Evolutionary conservation across 2,888 invertebrate species (phyloP), one percentile per base, ranked within the genome.

Genomic region (Trichopria drosophilae): DNA sequence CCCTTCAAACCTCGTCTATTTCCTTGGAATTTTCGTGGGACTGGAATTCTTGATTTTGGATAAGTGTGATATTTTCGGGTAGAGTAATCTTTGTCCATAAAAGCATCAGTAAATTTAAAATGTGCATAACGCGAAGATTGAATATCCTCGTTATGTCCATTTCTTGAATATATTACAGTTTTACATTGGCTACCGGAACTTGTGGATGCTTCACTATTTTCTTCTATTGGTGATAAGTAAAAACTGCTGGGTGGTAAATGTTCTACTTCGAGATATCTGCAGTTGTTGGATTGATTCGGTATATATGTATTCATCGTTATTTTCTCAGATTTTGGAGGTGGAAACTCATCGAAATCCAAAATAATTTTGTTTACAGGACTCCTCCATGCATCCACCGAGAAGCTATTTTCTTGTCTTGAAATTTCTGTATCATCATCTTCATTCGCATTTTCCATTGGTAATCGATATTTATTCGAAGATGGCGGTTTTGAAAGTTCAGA

Each of bases 221-320:
- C 82, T 65, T 82, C 79, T 32, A 82, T 83, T 0, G 82, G 81
- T 1, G 82, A 81, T 35, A 82, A 63, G 55, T 73, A 71, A 53
- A 72, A 73, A 34, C 67, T 66, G 34, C 60, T 60, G 2, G 59
- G 46, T 6, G 56, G 54, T 3, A 52, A 39, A 29, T 67, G 60
- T 10, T 18, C 12, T 2, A n/a, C n/a, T n/a, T n/a, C n/a, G n/a
- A n/a, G n/a, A n/a, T n/a, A n/a, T n/a, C n/a, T n/a, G n/a, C n/a
- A n/a, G n/a, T n/a, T n/a, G n/a, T n/a, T n/a, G n/a, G n/a, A n/a
- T n/a, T n/a, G n/a, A n/a, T n/a, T n/a, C n/a, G n/a, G n/a, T n/a
- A n/a, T n/a, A n/a, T n/a, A n/a, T n/a, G n/a, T n/a, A n/a, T n/a
- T n/a, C n/a, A n/a, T n/a, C n/a, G 57, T 36, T 13, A 28, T 56